Evolutionary conservation across 1,140 invertebrate genomes (phyloP), one percentile per base, ranked within the genome.

Genomic region (Dreissena rostriformis): DNA sequence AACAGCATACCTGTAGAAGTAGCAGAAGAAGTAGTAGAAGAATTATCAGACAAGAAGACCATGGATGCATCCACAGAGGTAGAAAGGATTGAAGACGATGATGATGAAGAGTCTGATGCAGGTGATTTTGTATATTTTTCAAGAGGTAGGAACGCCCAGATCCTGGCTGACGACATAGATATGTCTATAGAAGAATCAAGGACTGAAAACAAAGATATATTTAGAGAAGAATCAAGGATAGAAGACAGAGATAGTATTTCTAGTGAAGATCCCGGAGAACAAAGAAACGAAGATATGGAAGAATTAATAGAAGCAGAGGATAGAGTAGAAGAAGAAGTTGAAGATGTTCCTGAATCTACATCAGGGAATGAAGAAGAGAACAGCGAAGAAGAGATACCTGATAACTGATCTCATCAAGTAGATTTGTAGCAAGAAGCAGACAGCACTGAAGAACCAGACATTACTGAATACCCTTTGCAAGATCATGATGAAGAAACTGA

Each of bases 61-160:
- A 12, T 28, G 39, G 28, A 74, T 11, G 72, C 19, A 68, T 68
- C 67, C 24, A 61, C 28, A 14, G 11, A 28, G 11, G 14, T 24
- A 28, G 57, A 61, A 57, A 61, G 5, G 49, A 55, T 14, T 10
- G 14, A 51, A 28, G 51, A n/a, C 53, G 26, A 19, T 73, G 24
- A 26, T 17, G 71, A n/a, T 22, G 67, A 68, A 22, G 49, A 73
- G 14, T 52, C 72, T 55, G 49, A 74, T 26, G 72, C 29, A n/a
- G 39, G 57, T 26, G 26, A 19, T 22, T 11, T 52, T 19, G 52
- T 53, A 28, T 26, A 28, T 17, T 22, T 28, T 26, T 17, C 67
- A 26, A 28, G 29, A 22, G 24, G 26, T 68, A n/a, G 19, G 67
- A n/a, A 68, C 67, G 4, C 67, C 26, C 29, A 61, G 17, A 19